phyloP scores from a whole-genome alignment of 2,888 invertebrate species.

The Noctua janthe region DNA sequence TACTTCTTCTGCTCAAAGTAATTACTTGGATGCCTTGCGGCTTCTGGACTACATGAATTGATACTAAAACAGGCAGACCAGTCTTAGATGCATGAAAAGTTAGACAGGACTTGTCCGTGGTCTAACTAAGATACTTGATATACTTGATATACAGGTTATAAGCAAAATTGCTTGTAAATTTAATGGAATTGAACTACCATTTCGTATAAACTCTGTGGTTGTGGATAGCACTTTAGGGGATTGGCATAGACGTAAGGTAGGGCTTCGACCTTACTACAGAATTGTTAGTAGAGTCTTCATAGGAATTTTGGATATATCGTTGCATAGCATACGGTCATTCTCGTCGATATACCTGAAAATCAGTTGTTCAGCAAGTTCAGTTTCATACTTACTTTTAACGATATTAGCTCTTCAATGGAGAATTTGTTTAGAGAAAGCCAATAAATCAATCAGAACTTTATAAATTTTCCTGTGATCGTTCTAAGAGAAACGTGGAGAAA shows the following conservation, averaged over 20 bases:
- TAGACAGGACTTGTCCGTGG: slow-evolving; percentile 35
- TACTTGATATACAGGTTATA: slow-evolving; percentile 43
- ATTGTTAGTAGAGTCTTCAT: slow-evolving; percentile 50
- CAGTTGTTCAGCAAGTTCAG: slow-evolving; percentile 22
- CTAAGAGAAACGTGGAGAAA: slow-evolving; percentile 22
- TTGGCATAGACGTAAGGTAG: slow-evolving; percentile 71
- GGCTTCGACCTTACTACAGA: slow-evolving; percentile 67
- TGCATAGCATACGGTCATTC: slow-evolving; percentile 1
- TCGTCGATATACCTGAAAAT: slow-evolving; percentile 8
- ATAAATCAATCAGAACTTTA: slow-evolving; percentile 50
- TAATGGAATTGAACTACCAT: slow-evolving; percentile 75
- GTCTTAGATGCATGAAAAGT: slow-evolving; percentile 40
- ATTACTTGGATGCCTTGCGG: slow-evolving; percentile 21
- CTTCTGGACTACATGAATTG: slow-evolving; percentile 14
- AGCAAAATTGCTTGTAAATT: slow-evolving; percentile 63
- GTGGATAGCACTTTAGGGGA: slow-evolving; percentile 75
- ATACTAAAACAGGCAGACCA: slow-evolving; percentile 15
- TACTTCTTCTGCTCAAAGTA: slow-evolving; percentile 17
- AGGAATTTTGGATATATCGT: slow-evolving; percentile 15
- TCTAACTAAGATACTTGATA: slow-evolving; percentile 24
- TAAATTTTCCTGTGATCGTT: slow-evolving; percentile 12
- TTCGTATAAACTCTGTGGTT: slow-evolving; percentile 66
- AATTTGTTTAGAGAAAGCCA: slow-evolving; percentile 36
- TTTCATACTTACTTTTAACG: slow-evolving; percentile 17
- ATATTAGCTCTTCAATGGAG: slow-evolving; percentile 22